Percentiles rank a stretch among this genome's conserved stretches.
Evolutionary conservation across 92 coral and sea anemone genomes (phyloP).

Genomic region (Pocillopora grandis): DNA sequence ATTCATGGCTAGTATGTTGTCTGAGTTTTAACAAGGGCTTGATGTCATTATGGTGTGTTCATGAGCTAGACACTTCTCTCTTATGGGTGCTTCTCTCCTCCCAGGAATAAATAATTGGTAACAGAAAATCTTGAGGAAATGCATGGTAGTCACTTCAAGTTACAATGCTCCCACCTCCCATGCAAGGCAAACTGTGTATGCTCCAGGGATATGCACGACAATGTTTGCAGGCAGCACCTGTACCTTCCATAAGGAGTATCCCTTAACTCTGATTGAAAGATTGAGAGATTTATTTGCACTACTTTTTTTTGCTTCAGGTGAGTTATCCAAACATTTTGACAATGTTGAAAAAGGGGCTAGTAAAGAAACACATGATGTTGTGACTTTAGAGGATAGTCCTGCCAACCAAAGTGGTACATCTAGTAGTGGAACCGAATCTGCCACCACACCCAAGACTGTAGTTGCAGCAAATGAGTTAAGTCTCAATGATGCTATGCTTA

Average conservation of each 20-base stretch:
- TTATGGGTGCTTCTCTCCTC: no score
- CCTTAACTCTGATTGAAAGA: neutral
- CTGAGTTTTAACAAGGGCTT: no score
- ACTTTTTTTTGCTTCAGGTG: neutral
- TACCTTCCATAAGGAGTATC: neutral
- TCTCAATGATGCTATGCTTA: constrained; percentile 71
- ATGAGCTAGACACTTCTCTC: no score
- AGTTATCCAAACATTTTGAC: constrained; percentile 4
- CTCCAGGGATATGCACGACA: no score
- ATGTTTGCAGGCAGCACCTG: no score
- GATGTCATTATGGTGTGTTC: no score
- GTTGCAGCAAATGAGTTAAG: constrained; percentile 47
- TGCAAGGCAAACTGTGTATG: no score
- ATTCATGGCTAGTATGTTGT: no score
- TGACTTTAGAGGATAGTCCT: constrained; percentile 6
- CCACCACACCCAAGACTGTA: constrained; percentile 46
- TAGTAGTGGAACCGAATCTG: constrained; percentile 37
- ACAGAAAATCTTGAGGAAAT: no score
- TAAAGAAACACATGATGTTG: neutral
- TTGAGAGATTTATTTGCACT: neutral
- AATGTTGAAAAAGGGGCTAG: constrained; percentile 13
- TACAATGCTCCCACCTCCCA: no score
- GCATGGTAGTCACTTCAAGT: no score
- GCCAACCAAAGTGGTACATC: constrained; percentile 20
- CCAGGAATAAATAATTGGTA: no score